These are phyloP conservation scores for Fistularia commersonii DNA, from an alignment of 2,797 vertebrate genomes.

Conservation along the genomic window DNA sequence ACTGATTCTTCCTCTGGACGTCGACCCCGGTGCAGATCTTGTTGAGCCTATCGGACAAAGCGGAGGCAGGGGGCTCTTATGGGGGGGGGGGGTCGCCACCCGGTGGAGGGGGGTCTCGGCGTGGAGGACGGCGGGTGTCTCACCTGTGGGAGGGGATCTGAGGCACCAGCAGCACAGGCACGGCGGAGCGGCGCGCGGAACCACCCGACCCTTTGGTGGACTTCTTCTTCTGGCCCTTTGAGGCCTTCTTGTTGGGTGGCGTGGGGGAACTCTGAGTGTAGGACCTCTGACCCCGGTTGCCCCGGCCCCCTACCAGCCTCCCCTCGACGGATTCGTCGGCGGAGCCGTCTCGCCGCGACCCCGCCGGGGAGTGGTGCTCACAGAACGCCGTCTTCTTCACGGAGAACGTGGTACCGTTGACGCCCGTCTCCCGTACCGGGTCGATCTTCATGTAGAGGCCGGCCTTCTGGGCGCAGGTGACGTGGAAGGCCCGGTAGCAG, in stretches of 20 bases:
- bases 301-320: slow-evolving; percentile 70
- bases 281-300: slow-evolving; percentile 74
- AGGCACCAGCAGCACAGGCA: slow-evolving; percentile 84
- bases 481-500: slow-evolving; percentile 97
- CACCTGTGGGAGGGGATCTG: slow-evolving; percentile 96
- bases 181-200: slow-evolving; percentile 62
- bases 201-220: slow-evolving; percentile 77
- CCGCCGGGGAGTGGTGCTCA: slow-evolving; percentile 87
- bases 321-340: slow-evolving; percentile 78
- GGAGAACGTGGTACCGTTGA: slow-evolving; percentile 92
- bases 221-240: slow-evolving; percentile 77
- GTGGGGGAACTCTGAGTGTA: slow-evolving; percentile 73
- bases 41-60: slow-evolving; percentile 80
- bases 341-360: slow-evolving; percentile 64
- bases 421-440: slow-evolving; percentile 88
- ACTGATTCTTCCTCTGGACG: slow-evolving; percentile 95
- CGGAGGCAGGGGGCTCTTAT: neutral
- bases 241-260: slow-evolving; percentile 76
- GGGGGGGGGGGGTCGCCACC: neutral
- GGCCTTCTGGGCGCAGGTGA: slow-evolving; percentile 93
- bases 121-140: slow-evolving; percentile 35
- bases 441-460: slow-evolving; percentile 99
- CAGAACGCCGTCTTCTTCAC: slow-evolving; percentile 98
- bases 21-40: slow-evolving; percentile 94
- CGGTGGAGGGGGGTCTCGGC: too few species aligned